Evolutionary conservation across 2,113 vertebrate species (phyloP).

Genomic region (Bettongia penicillata): DNA sequence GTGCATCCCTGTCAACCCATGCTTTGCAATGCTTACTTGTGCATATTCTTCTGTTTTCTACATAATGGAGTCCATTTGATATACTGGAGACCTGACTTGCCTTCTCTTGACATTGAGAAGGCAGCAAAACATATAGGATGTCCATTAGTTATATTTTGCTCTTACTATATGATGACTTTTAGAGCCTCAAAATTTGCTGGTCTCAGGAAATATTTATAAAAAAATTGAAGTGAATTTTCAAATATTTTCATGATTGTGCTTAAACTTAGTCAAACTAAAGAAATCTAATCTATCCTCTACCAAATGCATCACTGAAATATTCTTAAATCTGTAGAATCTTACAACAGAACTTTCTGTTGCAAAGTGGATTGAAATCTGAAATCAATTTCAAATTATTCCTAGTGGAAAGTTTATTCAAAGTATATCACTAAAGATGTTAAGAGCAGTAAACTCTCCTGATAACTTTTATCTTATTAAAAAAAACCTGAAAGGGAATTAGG

Average conservation of each 20-base stretch:
- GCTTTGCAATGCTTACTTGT: neutral
- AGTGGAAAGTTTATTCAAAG: neutral
- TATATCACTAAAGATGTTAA: neutral
- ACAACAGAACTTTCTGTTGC: neutral
- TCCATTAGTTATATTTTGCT: neutral
- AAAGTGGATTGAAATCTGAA: neutral
- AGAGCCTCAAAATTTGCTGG: neutral
- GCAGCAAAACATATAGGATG: neutral
- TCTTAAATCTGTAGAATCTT: neutral
- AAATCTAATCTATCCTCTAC: neutral
- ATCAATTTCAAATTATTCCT: neutral
- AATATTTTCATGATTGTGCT: neutral
- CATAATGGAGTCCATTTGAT: neutral
- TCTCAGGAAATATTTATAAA: neutral
- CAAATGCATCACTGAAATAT: neutral
- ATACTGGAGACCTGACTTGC: neutral
- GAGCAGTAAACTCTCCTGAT: neutral
- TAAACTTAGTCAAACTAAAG: neutral
- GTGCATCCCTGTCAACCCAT: neutral
- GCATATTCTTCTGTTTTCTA: neutral
- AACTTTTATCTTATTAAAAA: constrained; percentile 10
- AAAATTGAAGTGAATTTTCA: neutral
- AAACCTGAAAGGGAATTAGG: constrained; percentile 45
- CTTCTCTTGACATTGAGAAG: neutral
- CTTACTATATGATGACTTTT: neutral